Base-by-base conservation (phyloP, 2,888 invertebrate species). In the Drosophila barbarae region DNA sequence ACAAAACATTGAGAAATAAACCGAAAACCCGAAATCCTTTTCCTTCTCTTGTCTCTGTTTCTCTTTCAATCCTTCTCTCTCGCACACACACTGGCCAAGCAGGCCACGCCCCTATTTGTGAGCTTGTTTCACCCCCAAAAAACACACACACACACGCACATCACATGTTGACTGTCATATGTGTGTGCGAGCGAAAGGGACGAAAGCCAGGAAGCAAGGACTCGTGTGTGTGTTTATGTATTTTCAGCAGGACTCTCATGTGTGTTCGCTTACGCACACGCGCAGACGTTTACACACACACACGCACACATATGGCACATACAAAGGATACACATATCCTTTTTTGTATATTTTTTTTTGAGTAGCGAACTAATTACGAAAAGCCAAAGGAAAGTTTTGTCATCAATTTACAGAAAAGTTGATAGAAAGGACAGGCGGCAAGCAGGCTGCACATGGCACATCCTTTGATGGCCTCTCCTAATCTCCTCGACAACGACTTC, bases 301-400 rank as follows among this genome's bases (percentile, higher is more conserved):
- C 13, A n/a, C 41, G 30, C 13, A 15, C 10, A 15, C 7, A 51
- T 15, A 51, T 32, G 50, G 2, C 51, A 52, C 52, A 41, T 32
- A n/a, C 13, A 30, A 30, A 49, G 47, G 46, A 60, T 49, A 61
- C 34, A 46, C 60, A 58, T 42, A 46, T 49, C 53, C 44, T 18
- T 30, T 42, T n/a, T 8, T 26, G 3, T 26, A 9, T 36, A 8
- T 13, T 26, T 26, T 26, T 26, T 42, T 60, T 52, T 63, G 28
- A 21, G 23, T 18, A 67, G 50, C 54, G 69, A 74, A 77, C 78
- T 77, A 77, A 80, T 80, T 77, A 77, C 78, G 55, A 72, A 73
- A 73, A 58, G 63, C 67, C 71, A 77, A 68, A 77, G 73, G 65
- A 77, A 80, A 77, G 76, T 73, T 80, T 80, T 53, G 42, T 5